phyloP scores from a whole-genome alignment of 2,113 vertebrate genomes.

The Eurystomus gularis region DNA sequence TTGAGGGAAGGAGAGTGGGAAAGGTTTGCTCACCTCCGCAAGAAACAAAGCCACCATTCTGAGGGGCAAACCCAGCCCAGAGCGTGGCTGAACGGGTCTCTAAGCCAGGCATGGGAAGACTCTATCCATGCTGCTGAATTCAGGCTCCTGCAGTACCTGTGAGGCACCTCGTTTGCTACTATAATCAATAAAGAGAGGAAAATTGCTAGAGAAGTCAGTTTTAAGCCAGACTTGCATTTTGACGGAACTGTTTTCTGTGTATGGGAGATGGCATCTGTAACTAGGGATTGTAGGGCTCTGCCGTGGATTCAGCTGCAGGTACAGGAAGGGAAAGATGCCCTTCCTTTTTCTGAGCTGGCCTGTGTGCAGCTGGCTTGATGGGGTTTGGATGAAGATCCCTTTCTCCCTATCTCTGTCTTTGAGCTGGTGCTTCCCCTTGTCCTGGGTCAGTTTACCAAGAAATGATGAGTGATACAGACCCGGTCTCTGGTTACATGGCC shows the following conservation, averaged over 20 bases:
- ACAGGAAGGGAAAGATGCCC: neutral
- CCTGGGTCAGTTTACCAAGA: neutral
- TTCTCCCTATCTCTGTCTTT: accelerated
- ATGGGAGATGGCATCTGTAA: accelerated
- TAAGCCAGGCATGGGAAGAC: neutral
- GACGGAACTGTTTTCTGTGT: neutral
- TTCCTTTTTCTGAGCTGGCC: neutral
- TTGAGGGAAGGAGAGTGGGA: neutral
- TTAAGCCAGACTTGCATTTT: neutral
- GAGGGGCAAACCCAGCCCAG: neutral
- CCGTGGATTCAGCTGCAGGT: neutral
- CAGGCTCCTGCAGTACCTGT: neutral
- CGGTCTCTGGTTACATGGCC: neutral
- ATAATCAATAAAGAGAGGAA: neutral
- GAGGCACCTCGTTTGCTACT: neutral
- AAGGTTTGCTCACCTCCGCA: neutral
- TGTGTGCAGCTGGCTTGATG: neutral
- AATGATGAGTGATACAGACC: accelerated
- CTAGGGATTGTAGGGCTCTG: neutral
- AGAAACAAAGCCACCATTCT: neutral
- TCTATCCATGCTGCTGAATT: neutral
- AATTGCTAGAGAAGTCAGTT: neutral
- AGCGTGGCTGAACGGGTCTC: neutral
- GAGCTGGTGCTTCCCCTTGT: neutral
- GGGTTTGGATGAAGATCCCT: neutral